Percentiles rank a stretch among this genome's conserved stretches.
Conservation (phyloP, 2,113 vertebrate genomes). For the Dermatemys mawii region DNA sequence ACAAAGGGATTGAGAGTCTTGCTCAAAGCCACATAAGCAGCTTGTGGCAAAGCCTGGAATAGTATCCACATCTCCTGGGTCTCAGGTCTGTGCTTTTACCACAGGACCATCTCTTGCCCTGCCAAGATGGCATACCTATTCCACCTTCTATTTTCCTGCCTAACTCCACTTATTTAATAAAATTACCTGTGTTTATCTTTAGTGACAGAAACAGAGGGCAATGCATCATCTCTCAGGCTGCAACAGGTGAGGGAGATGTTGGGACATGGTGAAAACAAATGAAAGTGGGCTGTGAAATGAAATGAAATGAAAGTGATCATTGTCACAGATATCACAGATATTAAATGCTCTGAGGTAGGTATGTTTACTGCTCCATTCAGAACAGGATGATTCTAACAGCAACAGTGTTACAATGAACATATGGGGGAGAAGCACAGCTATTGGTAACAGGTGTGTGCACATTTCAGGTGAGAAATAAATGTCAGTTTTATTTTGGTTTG, state of each 20-base stretch:
- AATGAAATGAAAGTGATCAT: background rate
- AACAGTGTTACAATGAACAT: background rate
- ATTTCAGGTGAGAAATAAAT: background rate
- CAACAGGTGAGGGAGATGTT: background rate
- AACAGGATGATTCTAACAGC: background rate
- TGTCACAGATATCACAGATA: background rate
- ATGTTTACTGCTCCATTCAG: background rate
- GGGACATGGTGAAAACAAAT: background rate
- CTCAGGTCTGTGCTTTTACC: background rate
- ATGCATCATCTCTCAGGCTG: background rate
- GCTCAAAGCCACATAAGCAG: background rate
- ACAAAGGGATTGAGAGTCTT: background rate
- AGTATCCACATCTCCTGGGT: background rate
- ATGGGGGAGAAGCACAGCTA: background rate
- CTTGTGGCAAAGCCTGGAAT: background rate
- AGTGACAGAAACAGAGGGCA: background rate
- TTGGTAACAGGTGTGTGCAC: background rate
- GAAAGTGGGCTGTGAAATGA: background rate
- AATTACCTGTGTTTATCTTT: background rate
- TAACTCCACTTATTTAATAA: conserved; percentile 4
- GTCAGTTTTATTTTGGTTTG: background rate
- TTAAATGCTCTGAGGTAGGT: background rate
- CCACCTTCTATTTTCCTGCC: background rate
- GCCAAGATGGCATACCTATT: background rate
- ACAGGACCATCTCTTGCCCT: background rate